Percentiles rank a stretch among this genome's conserved stretches.
Conservation (phyloP, 2,797 vertebrate species). For the Anguilla anguilla region DNA sequence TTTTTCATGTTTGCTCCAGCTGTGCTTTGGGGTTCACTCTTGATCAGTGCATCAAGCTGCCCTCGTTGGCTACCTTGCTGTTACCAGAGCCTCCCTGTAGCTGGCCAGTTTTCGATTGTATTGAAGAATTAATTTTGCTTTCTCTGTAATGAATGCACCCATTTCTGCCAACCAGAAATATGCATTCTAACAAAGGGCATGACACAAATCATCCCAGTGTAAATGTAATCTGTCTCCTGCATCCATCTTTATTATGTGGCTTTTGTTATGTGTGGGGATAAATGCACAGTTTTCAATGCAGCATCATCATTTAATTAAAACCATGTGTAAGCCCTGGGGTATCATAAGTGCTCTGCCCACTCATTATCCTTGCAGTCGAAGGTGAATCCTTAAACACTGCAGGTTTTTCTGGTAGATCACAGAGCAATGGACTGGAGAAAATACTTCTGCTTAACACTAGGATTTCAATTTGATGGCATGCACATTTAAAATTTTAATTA, state of each 20-base stretch:
- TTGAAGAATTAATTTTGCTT: neutral
- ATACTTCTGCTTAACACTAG: neutral
- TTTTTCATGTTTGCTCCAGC: neutral
- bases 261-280: neutral
- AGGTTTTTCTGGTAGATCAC: neutral
- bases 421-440: neutral
- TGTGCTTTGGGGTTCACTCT: conserved; percentile 24
- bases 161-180: neutral
- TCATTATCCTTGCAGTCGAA: neutral
- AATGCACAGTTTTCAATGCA: neutral
- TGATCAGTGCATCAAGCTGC: conserved; percentile 31
- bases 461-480: neutral
- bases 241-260: neutral
- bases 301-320: neutral
- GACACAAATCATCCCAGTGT: neutral
- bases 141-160: neutral
- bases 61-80: neutral
- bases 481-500: neutral
- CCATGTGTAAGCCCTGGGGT: neutral
- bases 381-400: neutral
- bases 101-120: neutral
- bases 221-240: neutral
- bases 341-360: conserved; percentile 10
- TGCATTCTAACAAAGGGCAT: neutral
- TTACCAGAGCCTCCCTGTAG: neutral